Evolutionary conservation across 2,888 invertebrate genomes (phyloP).

Genomic region (Autographa pulchrina): DNA sequence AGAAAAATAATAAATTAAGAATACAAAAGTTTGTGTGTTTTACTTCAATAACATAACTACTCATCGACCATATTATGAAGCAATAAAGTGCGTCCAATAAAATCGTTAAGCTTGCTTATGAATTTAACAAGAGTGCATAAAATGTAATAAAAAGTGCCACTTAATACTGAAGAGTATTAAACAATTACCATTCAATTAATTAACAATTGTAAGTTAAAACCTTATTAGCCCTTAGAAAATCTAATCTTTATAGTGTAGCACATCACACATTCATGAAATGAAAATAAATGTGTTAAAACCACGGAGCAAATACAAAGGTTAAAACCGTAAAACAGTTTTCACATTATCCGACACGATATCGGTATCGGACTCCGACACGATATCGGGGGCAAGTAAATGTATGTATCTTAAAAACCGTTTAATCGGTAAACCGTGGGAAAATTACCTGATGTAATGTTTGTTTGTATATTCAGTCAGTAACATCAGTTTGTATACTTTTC

Average conservation of each 20-base stretch:
- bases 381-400: too few relatives aligned
- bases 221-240: too few relatives aligned
- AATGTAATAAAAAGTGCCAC: not conserved
- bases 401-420: too few relatives aligned
- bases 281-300: too few relatives aligned
- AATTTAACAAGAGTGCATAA: not conserved
- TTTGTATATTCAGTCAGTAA: not conserved
- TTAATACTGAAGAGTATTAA: not conserved
- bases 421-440: not conserved
- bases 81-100: not conserved
- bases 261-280: too few relatives aligned
- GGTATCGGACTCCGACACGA: too few relatives aligned
- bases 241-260: too few relatives aligned
- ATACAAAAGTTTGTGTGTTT: not conserved
- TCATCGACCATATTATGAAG: not conserved
- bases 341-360: too few relatives aligned
- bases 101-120: not conserved
- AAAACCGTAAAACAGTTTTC: too few relatives aligned
- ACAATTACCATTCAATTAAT: not conserved
- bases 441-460: not conserved
- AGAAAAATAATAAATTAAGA: constrained; percentile 22
- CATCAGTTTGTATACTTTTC: not conserved
- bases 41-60: not conserved
- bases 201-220: too few relatives aligned
- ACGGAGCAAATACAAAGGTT: too few relatives aligned